phyloP scores from a whole-genome alignment of 2,113 vertebrate species.

The Corythornis vintsioides region DNA sequence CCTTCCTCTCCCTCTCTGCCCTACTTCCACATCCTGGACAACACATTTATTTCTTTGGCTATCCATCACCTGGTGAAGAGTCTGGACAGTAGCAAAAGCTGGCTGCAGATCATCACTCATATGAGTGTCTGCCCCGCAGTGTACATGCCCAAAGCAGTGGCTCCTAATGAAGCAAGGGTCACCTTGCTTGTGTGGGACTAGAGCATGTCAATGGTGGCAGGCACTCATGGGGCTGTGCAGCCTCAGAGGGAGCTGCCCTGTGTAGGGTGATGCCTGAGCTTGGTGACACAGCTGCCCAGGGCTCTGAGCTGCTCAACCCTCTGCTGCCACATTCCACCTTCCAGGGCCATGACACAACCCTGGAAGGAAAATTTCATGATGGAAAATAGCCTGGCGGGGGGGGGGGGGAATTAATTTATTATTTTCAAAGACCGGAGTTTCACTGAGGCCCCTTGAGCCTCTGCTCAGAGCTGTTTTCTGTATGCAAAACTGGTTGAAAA shows the following conservation, averaged over 20 bases:
- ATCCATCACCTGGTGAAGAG: neutral
- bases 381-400: neutral
- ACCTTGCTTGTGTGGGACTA: neutral
- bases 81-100: rapidly evolving
- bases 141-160: rapidly evolving
- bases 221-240: neutral
- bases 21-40: neutral
- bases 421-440: neutral
- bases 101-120: neutral
- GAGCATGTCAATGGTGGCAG: rapidly evolving
- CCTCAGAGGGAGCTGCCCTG: neutral
- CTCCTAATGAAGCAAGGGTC: neutral
- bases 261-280: rapidly evolving
- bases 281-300: too few species aligned
- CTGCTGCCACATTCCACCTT: neutral
- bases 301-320: neutral
- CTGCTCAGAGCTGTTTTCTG: neutral
- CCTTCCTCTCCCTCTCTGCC: neutral
- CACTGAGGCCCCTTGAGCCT: neutral
- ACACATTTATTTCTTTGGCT: rapidly evolving
- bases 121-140: rapidly evolving
- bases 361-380: neutral
- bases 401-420: too few species aligned
- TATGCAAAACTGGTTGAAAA: neutral
- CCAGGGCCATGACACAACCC: neutral